Conservation (phyloP, 2,888 invertebrate species). For the Limnephilus auricula region DNA sequence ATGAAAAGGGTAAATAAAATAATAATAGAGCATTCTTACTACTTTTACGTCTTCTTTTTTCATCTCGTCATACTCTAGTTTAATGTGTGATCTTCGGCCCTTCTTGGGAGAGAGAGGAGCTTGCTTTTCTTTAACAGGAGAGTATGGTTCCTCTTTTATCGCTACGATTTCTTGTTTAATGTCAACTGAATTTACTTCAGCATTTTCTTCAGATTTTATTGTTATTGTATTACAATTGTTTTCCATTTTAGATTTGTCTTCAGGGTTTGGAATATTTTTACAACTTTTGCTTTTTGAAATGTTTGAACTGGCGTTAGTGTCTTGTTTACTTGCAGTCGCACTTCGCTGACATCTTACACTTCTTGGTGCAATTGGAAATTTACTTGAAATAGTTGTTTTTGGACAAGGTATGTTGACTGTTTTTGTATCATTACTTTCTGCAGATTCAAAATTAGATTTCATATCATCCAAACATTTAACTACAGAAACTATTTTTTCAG, state of each 20-base stretch:
- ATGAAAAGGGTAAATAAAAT: neutral
- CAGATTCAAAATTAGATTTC: neutral
- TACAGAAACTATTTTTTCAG: neutral
- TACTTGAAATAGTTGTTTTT: neutral
- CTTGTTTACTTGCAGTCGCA: neutral
- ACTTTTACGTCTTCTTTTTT: neutral
- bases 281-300: neutral
- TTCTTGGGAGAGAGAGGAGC: constrained; percentile 16
- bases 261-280: neutral
- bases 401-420: neutral
- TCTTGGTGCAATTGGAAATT: neutral
- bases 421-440: neutral
- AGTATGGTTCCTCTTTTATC: constrained; percentile 44
- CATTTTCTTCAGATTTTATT: constrained; percentile 21
- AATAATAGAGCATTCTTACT: neutral
- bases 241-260: constrained; percentile 2
- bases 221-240: neutral
- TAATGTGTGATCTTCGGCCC: constrained; percentile 55
- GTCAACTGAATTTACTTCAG: neutral
- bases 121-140: constrained; percentile 42
- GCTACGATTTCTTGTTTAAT: neutral
- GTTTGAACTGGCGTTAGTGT: neutral
- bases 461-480: neutral
- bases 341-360: neutral
- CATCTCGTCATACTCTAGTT: constrained; percentile 62